A percentile compares a stretch with the other conserved stretches of the same genome.
These are phyloP conservation scores for Axinella damicornis DNA, from an alignment of 37 sponge, comb jelly and placozoan species.

Conservation along the genomic window DNA sequence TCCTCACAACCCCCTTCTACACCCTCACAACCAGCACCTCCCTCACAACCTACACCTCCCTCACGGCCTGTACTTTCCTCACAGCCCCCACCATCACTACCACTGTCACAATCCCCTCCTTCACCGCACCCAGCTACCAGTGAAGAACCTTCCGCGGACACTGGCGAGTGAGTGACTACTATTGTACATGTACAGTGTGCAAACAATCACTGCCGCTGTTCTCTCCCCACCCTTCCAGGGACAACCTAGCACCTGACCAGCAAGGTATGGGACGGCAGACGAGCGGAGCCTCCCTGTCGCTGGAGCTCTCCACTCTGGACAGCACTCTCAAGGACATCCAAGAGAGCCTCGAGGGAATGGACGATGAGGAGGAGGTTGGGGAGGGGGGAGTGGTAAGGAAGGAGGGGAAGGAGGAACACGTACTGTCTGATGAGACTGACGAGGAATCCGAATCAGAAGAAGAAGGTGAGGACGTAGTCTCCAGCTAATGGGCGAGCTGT, in stretches of 20 bases:
- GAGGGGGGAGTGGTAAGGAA: neutral
- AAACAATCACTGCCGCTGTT: no score
- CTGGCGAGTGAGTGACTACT: no score
- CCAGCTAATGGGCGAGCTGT: no score
- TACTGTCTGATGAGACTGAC: neutral
- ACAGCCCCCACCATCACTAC: neutral
- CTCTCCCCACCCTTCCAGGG: no score
- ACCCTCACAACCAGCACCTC: neutral
- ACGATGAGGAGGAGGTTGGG: neutral
- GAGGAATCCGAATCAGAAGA: constrained; percentile 42
- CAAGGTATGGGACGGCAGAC: no score
- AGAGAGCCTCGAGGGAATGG: neutral
- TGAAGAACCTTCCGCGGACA: no score
- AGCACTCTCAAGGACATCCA: constrained; percentile 3
- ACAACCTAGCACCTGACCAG: no score
- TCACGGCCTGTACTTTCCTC: neutral
- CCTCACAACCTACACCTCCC: neutral
- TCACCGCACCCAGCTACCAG: no score
- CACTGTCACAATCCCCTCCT: neutral
- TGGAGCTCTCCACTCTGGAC: neutral
- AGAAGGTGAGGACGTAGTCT: no score
- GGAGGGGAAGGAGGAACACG: neutral
- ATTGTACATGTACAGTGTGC: no score
- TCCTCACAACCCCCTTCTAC: neutral
- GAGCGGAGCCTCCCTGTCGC: neutral